Base-by-base conservation (phyloP, 2,797 vertebrate genomes). In the Spinus pinus region DNA sequence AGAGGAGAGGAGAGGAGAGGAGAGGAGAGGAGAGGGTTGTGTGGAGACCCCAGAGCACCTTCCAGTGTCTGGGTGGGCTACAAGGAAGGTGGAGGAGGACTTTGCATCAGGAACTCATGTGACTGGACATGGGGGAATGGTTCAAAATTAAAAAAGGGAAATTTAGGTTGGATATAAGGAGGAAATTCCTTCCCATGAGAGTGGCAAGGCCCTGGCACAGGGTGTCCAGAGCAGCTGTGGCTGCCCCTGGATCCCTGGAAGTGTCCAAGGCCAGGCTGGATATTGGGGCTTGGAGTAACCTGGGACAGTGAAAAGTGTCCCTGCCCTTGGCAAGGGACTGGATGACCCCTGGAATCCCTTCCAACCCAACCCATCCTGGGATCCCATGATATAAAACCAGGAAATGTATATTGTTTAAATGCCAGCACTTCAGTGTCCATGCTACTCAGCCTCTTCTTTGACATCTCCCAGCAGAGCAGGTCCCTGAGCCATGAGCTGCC, bases 211-310 rank as follows among this genome's bases (percentile, higher is more conserved):
- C 60, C 60, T 67, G 47, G 61, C 61, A 35, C 33, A 66, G 61
- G 31, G 21, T 65, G 21, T 30, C 37, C 67, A 81, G 60, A 54
- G 73, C 0, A 66, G 53, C 66, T 84, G 73, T 25, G 60, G 46
- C 30, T 83, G 72, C 30, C 22, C 30, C 72, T 64, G 81, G 30
- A n/a, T 58, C 72, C 39, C 58, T 84, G 80, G 51, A 2, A 56
- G 51, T n/a, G 51, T 1, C 20, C 20, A 21, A 21, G 31, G 31
- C 51, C 31, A 54, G n/a, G 72, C 0, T 41, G 71, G 62, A 56
- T 27, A 28, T 2, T 0, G 0, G 41, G 11, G 23, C 41, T 37
- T 10, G 70, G 50, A 57, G 44, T 22, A 16, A 0, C 2, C 65
- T 72, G 66, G 30, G 21, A 17, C 0, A 14, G 37, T 19, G 51